These are phyloP conservation scores for Diplazon laetatorius DNA, from an alignment of 2,888 invertebrate species.

Conservation along the genomic window DNA sequence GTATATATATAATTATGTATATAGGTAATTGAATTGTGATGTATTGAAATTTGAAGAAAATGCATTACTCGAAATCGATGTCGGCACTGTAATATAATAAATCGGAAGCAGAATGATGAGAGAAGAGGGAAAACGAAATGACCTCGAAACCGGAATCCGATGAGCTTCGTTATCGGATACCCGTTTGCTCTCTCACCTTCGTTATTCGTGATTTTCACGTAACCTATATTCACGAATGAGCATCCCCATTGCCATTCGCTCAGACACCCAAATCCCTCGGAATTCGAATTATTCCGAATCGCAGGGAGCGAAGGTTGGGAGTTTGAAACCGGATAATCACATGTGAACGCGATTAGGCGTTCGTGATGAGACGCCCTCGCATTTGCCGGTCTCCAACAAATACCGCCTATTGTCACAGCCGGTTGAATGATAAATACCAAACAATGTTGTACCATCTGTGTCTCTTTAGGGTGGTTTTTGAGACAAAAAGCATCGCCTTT, in stretches of 20 bases:
- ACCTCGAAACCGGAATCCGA: constrained; percentile 39
- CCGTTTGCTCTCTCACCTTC: constrained; percentile 17
- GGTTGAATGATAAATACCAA: background rate
- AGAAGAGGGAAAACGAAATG: constrained; percentile 15
- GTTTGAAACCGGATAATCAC: constrained; percentile 1
- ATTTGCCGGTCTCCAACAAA: background rate
- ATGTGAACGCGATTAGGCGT: constrained; percentile 57
- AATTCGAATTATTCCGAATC: constrained; percentile 60
- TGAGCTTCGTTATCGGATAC: constrained; percentile 56
- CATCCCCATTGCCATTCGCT: constrained; percentile 26
- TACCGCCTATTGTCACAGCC: background rate
- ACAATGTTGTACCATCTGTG: background rate
- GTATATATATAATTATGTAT: too few relatives aligned
- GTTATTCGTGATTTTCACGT: constrained; percentile 50
- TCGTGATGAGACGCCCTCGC: constrained; percentile 32
- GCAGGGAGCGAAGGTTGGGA: background rate
- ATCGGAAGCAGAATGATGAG: background rate
- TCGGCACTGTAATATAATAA: constrained; percentile 23
- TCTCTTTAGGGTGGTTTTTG: background rate
- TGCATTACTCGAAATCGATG: background rate
- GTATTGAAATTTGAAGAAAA: background rate
- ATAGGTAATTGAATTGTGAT: too few relatives aligned
- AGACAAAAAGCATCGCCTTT: too few relatives aligned
- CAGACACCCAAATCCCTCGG: constrained; percentile 27
- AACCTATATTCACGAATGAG: constrained; percentile 59